Evolutionary conservation across 2,797 vertebrate genomes (phyloP), one percentile per base, ranked within the genome.

Genomic region (Rhadinocentrus ornatus): DNA sequence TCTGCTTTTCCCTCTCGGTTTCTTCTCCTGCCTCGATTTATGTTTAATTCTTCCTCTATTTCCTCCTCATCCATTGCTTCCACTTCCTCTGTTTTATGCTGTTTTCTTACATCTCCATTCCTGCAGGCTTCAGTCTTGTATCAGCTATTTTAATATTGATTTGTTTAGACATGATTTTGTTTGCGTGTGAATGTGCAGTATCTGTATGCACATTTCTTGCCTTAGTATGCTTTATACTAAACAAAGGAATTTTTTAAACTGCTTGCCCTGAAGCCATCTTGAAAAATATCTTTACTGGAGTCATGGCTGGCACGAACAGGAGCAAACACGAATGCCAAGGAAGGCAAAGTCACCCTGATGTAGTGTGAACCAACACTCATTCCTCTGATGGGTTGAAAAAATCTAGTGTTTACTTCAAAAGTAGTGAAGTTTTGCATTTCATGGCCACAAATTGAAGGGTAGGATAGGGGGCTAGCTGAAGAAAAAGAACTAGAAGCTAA

Each of bases 181-280:
- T 2, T 39, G 22, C 29, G 32, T 54, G n/a, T 57, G 34, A 31
- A 34, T 72, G 50, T 37, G 66, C n/a, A 18, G 27, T 34, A 18
- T 34, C 20, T 78, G 35, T 44, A 15, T 6, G 6, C 56, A 61
- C n/a, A 58, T 72, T 66, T 83, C 15, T 54, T 44, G 59, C 66
- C 77, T 69, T 29, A 74, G 66, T 76, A 44, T 78, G 79, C 75
- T 81, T 90, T 84, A 20, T 48, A 44, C 58, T 5, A 29, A 87
- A 89, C 80, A 80, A 71, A 80, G 64, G 74, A 84, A 78, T 73
- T 44, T 18, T 18, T 44, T 6, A 20, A 44, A 69, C 75, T 27
- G 22, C 58, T 68, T 81, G 76, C 86, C 88, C 82, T 1, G 26
- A 37, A 88, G 86, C 79, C 73, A 81, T 89, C 32, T 81, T 83